Percentiles rank a stretch among this genome's conserved stretches.
phyloP scores from a whole-genome alignment of 1,140 invertebrate species.

The Halesus radiatus region DNA sequence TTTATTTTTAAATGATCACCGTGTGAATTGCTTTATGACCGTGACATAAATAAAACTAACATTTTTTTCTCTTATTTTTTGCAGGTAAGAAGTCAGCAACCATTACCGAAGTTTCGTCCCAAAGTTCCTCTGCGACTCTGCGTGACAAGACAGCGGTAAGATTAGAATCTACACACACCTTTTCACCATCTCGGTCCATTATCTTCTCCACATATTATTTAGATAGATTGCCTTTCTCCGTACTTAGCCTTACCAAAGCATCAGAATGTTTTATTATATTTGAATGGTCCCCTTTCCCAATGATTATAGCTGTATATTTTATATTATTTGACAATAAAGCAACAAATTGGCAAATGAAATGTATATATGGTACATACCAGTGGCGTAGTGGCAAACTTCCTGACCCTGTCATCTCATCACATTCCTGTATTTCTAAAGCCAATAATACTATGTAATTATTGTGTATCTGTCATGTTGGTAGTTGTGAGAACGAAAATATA shows the following conservation, averaged over 20 bases:
- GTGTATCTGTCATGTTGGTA: too few relatives aligned
- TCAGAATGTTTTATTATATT: neutral
- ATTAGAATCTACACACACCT: constrained; percentile 1
- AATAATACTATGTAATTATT: too few relatives aligned
- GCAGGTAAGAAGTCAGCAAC: constrained; percentile 11
- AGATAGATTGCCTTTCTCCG: constrained; percentile 16
- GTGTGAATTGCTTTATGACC: constrained; percentile 18
- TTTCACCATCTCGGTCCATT: neutral
- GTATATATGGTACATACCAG: neutral
- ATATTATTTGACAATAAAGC: too few relatives aligned
- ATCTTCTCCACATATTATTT: neutral
- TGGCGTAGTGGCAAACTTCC: neutral
- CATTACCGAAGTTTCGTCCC: neutral
- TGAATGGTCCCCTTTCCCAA: too few relatives aligned
- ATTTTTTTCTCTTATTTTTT: constrained; percentile 31
- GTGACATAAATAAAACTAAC: constrained; percentile 15
- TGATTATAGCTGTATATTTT: too few relatives aligned
- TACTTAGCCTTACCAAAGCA: neutral
- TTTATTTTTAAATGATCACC: neutral
- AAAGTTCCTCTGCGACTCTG: neutral
- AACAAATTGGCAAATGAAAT: too few relatives aligned
- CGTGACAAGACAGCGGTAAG: neutral
- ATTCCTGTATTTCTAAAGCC: too few relatives aligned
- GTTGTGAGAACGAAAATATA: too few relatives aligned
- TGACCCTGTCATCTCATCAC: too few relatives aligned